Percentiles rank a stretch among this genome's conserved stretches.
Evolutionary conservation across 2,797 vertebrate species (phyloP).

Genomic region (Platalea minor): DNA sequence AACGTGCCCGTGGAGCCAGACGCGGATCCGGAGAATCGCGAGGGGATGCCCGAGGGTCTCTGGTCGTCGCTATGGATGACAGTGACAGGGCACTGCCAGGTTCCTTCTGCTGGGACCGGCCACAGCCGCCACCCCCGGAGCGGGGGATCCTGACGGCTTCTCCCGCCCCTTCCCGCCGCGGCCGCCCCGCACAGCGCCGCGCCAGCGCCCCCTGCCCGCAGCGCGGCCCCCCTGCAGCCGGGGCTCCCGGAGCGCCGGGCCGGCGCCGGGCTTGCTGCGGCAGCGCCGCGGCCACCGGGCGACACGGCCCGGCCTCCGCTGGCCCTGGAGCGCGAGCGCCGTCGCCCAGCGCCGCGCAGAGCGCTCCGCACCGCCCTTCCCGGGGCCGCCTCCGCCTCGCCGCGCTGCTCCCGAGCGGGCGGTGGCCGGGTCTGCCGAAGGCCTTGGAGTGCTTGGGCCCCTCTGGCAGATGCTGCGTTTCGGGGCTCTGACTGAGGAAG

Average conservation of each 20-base stretch:
- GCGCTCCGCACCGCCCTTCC: neutral
- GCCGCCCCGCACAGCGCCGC: neutral
- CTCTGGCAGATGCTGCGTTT: too few species aligned
- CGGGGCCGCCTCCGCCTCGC: neutral
- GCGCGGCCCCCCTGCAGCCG: neutral
- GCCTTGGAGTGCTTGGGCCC: fast-evolving
- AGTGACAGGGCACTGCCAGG: too few species aligned
- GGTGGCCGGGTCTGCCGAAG: neutral
- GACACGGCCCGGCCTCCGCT: neutral
- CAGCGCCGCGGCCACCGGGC: fast-evolving
- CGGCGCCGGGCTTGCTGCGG: fast-evolving
- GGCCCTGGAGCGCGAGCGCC: fast-evolving
- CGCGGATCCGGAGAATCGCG: too few species aligned
- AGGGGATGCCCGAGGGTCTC: too few species aligned
- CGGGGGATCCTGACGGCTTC: too few species aligned
- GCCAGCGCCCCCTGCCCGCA: neutral
- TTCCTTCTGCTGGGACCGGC: too few species aligned
- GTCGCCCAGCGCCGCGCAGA: neutral
- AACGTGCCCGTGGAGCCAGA: too few species aligned
- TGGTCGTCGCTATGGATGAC: too few species aligned
- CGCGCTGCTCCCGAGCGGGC: neutral
- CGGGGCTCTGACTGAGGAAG: neutral
- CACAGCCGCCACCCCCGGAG: too few species aligned
- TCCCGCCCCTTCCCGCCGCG: too few species aligned
- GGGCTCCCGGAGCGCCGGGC: fast-evolving